Evolutionary conservation across 2,797 vertebrate genomes (phyloP), one percentile per base, ranked within the genome.

Genomic region (Alca torda): DNA sequence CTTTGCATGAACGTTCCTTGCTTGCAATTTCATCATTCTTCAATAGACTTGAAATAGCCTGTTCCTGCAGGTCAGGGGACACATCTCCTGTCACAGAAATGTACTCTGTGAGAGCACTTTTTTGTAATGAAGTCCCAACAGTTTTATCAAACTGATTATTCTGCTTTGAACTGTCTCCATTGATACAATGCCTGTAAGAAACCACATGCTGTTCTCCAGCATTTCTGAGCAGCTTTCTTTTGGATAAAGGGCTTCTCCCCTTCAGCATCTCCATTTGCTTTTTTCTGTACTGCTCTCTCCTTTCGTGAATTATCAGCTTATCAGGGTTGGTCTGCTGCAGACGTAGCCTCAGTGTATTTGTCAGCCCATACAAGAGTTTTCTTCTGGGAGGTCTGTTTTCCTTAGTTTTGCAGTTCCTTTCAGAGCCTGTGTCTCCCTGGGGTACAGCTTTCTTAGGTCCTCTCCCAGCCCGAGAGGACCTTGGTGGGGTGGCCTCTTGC

Each of bases 281-380:
- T 95, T 92, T 98, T 61, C 98, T 97, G 53, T 89, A 96, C 37
- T 94, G 94, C 67, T 98, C 98, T 65, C 92, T 95, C 80, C 97
- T 98, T 94, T 99, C 98, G 24, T 97, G 98, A 16, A 81, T 89
- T 72, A 96, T 90, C 51, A 96, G 92, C 76, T 96, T 96, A 23
- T 81, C 90, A 2, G 98, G 97, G 72, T 98, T 98, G 50, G 98
- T 97, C 68, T 97, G 97, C 96, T 98, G 98, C 79, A 99, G 93
- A 68, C 99, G 98, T 33, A 99, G 97, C 77, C 98, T 96, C 81
- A 99, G 97, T 1, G 99, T 99, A 79, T 98, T 99, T 37, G 99
- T 99, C 74, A 99, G 97, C 37, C 99, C 99, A 30, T 98, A 99
- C 28, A 98, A 89, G 17, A 99, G 92, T 80, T 97, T 99, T 70